Evolutionary conservation across 2,888 invertebrate species (phyloP), one percentile per base, ranked within the genome.

Genomic region (Gymnocheta viridis): DNA sequence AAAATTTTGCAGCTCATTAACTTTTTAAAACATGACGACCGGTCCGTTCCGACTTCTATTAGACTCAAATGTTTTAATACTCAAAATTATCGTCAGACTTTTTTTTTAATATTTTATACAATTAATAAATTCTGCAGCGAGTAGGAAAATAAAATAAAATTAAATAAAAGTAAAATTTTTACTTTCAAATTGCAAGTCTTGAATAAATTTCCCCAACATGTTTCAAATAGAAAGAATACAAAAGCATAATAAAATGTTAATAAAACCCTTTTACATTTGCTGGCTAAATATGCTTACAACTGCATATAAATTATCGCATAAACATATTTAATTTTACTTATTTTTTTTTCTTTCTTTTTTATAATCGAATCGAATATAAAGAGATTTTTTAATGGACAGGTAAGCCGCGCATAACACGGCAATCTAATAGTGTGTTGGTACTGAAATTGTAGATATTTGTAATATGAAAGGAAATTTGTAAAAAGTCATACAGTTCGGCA

Each of bases 301-400:
- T 22, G 73, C 62, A 54, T 74, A 74, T 41, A 51, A 74, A 64
- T 74, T 49, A 51, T 29, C 41, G 24, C 12, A 74, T 74, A 74
- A 64, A 29, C 24, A 73, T 60, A 73, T 24, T 35, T 29, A 56
- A 19, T 9, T 56, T n/a, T n/a, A n/a, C n/a, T n/a, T n/a, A n/a
- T n/a, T 54, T 54, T 17, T 47, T 9, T 22, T 47, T 19, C 9
- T 6, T 38, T 38, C 7, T 12, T 38, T n/a, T n/a, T n/a, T n/a
- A n/a, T n/a, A n/a, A n/a, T n/a, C n/a, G n/a, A n/a, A n/a, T n/a
- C 1, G 9, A 12, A 12, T 49, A 12, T 0, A 49, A 24, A 49
- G 22, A 22, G 4, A 17, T 22, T 47, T n/a, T 47, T 19, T 47
- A 7, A 24, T 27, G n/a, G 1, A 51, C 51, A 51, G 27, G 5